These are phyloP conservation scores for Pempheris klunzingeri DNA, from an alignment of 2,797 vertebrate species.

Conservation along the genomic window DNA sequence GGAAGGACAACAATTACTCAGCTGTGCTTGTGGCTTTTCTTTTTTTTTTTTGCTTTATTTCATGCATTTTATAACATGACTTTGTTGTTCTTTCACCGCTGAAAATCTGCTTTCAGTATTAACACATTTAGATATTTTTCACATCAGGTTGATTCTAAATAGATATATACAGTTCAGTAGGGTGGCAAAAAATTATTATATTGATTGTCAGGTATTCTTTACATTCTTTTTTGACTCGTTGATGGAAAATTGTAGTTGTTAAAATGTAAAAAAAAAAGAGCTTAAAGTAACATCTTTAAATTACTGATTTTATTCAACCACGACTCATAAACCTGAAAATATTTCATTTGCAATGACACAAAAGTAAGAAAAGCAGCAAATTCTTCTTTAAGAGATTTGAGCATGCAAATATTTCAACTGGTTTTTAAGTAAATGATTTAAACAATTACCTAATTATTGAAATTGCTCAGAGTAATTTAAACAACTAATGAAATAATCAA, in stretches of 20 bases:
- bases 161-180: background rate
- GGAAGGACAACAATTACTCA: constrained; percentile 58
- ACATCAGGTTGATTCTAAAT: background rate
- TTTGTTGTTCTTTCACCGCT: background rate
- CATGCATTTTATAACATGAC: constrained; percentile 1
- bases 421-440: background rate
- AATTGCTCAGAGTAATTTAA: background rate
- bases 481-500: background rate
- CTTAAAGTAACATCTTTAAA: background rate
- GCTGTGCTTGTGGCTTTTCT: constrained; percentile 13
- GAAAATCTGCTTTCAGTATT: background rate
- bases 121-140: background rate
- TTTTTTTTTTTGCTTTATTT: background rate
- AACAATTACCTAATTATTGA: background rate
- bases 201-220: background rate
- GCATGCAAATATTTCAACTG: background rate
- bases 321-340: background rate
- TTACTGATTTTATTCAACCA: background rate
- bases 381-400: background rate
- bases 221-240: background rate
- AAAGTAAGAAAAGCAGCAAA: background rate
- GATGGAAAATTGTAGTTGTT: background rate
- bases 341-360: background rate
- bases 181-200: background rate
- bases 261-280: background rate